phyloP scores from a whole-genome alignment of 2,888 invertebrate species.

The Synergus laeviventris region DNA sequence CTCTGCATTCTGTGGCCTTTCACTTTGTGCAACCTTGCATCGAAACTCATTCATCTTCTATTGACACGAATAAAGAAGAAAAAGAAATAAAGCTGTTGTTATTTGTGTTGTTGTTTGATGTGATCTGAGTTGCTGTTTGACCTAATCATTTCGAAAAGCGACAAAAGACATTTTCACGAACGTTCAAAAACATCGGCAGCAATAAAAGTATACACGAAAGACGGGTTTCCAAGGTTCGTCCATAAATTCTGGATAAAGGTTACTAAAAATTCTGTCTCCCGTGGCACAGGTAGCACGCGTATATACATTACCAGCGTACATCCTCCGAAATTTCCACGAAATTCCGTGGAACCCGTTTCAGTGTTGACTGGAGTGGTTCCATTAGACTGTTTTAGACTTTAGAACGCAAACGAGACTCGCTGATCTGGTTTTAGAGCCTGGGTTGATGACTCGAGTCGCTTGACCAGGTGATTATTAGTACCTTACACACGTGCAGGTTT shows the following conservation, averaged over 20 bases:
- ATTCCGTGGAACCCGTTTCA: slow-evolving; percentile 61
- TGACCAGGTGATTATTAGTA: slow-evolving; percentile 42
- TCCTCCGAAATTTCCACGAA: slow-evolving; percentile 50
- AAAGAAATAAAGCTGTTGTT: not conserved
- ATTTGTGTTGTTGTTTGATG: no score
- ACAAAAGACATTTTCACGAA: not conserved
- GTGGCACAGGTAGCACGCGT: not conserved
- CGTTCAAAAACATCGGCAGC: not conserved
- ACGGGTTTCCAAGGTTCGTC: not conserved
- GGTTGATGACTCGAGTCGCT: slow-evolving; percentile 31
- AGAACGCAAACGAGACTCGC: slow-evolving; percentile 67
- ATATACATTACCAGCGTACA: slow-evolving; percentile 35
- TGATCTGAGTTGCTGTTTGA: no score
- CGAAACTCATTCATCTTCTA: slow-evolving; percentile 4
- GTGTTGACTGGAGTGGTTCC: slow-evolving; percentile 58
- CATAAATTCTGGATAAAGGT: not conserved
- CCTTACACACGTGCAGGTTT: slow-evolving; percentile 23
- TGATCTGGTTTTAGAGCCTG: slow-evolving; percentile 66
- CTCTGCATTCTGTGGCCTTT: not conserved
- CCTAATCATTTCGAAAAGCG: not conserved
- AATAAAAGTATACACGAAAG: not conserved
- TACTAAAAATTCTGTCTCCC: not conserved
- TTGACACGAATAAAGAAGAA: not conserved
- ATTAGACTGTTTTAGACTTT: slow-evolving; percentile 72
- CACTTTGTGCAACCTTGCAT: slow-evolving; percentile 14